Evolutionary conservation across 2,113 vertebrate genomes (phyloP).

Genomic region (Columbina picui): DNA sequence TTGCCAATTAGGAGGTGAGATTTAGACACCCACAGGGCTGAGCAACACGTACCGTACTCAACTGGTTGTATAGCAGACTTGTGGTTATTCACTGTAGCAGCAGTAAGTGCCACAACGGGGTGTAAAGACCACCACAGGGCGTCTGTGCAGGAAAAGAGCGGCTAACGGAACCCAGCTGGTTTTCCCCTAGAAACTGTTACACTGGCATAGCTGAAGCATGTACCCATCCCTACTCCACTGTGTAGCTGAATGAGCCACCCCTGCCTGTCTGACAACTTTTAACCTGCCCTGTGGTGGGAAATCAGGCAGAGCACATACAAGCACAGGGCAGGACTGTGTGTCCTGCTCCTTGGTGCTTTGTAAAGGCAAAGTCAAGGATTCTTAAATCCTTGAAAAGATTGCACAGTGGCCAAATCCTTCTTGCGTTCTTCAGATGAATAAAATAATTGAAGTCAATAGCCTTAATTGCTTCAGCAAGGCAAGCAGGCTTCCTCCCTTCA

Average conservation of each 20-base stretch:
- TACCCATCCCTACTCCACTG: background rate
- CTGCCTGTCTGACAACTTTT: background rate
- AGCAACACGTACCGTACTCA: accelerated
- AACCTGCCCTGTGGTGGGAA: background rate
- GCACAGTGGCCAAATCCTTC: background rate
- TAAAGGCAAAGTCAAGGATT: background rate
- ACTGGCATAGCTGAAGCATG: background rate
- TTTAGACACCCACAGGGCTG: background rate
- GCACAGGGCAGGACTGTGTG: background rate
- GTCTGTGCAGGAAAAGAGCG: background rate
- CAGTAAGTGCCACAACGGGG: background rate
- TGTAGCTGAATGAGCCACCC: background rate
- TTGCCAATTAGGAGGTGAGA: background rate
- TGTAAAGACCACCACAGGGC: background rate
- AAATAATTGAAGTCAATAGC: background rate
- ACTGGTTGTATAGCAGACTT: background rate
- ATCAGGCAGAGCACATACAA: background rate
- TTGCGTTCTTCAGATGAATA: background rate
- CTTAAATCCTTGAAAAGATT: background rate
- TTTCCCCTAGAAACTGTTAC: background rate
- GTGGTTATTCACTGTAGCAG: background rate
- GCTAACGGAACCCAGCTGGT: accelerated
- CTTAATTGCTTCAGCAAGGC: constrained; percentile 11
- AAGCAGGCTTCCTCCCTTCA: background rate
- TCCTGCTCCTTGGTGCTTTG: background rate